Base-by-base conservation (phyloP, 2,888 invertebrate genomes). In the Linnaemya tessellans region DNA sequence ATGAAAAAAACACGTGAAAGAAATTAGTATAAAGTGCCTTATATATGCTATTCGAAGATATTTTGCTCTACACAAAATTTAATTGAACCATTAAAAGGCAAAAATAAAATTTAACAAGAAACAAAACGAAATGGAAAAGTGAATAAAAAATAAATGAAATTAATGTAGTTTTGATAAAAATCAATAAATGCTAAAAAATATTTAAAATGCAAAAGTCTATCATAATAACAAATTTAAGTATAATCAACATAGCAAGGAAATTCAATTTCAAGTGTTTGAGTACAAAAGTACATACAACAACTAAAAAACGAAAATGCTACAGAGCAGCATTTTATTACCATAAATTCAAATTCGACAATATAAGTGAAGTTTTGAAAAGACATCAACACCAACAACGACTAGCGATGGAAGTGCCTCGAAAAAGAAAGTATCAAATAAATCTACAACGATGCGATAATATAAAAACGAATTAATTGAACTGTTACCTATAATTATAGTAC, bases 331-430 rank as follows among this genome's bases (percentile, higher is more conserved):
- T 75, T 73, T 62, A 15, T 35, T 43, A 56, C 18, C 54, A 35
- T 49, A 74, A 79, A 74, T 20, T 54, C 25, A 81, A 71, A 51
- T 60, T 11, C 58, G 56, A 70, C 62, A 46, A 71, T 13, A 49
- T 25, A 8, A 70, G 38, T 11, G 22, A 68, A 64, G 25, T 43
- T 18, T 68, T 56, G 15, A 51, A 41, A 30, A 8, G 41, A 54
- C 58, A 60, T 54, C 7, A 62, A 41, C 46, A 38, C 41, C 74
- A 38, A 35, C 71, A 67, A 49, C 81, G 43, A 68, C 54, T 74
- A 84, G 84, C 62, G 67, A 91, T 91, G 91, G 90, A 88, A 87
- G 89, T 89, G 89, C 88, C 90, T 87, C 89, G 90, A 88, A 91
- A 91, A 79, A 91, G 91, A 91, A 91, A 90, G 90, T 89, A 79